These are phyloP conservation scores for Exephanes ischioxanthus DNA, from an alignment of 2,888 invertebrate species.

Conservation along the genomic window DNA sequence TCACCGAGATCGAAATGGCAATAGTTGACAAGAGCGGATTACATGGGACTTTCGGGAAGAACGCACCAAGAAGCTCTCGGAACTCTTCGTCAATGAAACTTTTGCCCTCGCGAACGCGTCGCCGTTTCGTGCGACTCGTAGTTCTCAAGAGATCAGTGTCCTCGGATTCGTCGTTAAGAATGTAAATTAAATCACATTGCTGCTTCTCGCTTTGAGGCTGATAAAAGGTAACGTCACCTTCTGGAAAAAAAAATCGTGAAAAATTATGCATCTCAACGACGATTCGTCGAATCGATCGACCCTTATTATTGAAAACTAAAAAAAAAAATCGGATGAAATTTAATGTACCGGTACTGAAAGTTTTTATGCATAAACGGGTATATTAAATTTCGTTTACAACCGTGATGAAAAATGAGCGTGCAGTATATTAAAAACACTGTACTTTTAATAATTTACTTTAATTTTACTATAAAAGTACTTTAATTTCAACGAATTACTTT, in stretches of 20 bases:
- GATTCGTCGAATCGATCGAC: not conserved
- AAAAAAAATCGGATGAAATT: too few species aligned
- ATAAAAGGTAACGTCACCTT: constrained; percentile 46
- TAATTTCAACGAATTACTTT: too few species aligned
- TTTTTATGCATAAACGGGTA: too few species aligned
- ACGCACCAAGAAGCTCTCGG: constrained; percentile 1
- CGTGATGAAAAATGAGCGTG: too few species aligned
- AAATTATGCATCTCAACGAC: not conserved
- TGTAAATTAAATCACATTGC: constrained; percentile 44
- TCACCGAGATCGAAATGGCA: constrained; percentile 54
- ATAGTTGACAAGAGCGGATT: constrained; percentile 36
- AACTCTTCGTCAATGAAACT: constrained; percentile 12
- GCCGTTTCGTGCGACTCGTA: constrained; percentile 13
- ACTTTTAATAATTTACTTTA: too few species aligned
- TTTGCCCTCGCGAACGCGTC: constrained; percentile 7
- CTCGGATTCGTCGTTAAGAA: constrained; percentile 43
- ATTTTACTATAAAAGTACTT: too few species aligned
- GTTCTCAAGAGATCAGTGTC: constrained; percentile 27
- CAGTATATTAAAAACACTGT: too few species aligned
- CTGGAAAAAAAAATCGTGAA: constrained; percentile 28
- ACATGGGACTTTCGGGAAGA: constrained; percentile 47
- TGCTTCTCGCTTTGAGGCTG: constrained; percentile 38
- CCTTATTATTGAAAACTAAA: too few species aligned
- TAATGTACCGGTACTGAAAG: too few species aligned
- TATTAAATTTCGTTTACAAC: too few species aligned